A percentile compares a stretch with the other conserved stretches of the same genome.
Evolutionary conservation across 1,140 invertebrate genomes (phyloP).

Genomic region (Drosophila lacteicornis): DNA sequence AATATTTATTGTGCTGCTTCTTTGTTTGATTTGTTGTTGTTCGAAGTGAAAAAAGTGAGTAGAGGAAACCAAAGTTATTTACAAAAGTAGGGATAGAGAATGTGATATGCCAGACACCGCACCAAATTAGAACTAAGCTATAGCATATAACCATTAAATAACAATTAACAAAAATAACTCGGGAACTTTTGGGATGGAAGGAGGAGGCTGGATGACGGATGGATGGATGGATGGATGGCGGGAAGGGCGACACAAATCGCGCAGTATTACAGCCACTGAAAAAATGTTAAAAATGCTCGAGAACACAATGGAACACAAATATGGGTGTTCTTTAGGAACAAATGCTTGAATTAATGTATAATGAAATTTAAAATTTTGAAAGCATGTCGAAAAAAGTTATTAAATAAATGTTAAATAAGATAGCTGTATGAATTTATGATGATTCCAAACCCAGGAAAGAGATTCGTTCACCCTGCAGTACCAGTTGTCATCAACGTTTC

Average conservation of each 20-base stretch:
- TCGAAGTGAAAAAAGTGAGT: constrained; percentile 23
- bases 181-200: constrained; percentile 15
- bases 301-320: constrained; percentile 14
- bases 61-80: constrained; percentile 45
- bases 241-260: constrained; percentile 23
- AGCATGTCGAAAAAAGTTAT: background rate
- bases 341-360: background rate
- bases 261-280: constrained; percentile 49
- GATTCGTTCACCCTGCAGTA: no score
- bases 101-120: constrained; percentile 52
- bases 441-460: background rate
- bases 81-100: constrained; percentile 21
- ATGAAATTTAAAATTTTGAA: background rate
- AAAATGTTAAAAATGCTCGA: constrained; percentile 56
- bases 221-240: constrained; percentile 9
- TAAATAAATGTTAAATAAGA: background rate
- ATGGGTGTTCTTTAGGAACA: background rate
- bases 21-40: constrained; percentile 49
- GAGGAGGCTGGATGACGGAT: constrained; percentile 13
- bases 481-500: no score
- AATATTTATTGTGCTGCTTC: constrained; percentile 74
- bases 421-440: background rate
- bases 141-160: constrained; percentile 69
- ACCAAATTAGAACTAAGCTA: constrained; percentile 67
- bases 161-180: constrained; percentile 66